Percentiles rank a stretch among this genome's conserved stretches.
These are phyloP conservation scores for Ceratina australensis DNA, from an alignment of 1,140 invertebrate species.

Conservation along the genomic window DNA sequence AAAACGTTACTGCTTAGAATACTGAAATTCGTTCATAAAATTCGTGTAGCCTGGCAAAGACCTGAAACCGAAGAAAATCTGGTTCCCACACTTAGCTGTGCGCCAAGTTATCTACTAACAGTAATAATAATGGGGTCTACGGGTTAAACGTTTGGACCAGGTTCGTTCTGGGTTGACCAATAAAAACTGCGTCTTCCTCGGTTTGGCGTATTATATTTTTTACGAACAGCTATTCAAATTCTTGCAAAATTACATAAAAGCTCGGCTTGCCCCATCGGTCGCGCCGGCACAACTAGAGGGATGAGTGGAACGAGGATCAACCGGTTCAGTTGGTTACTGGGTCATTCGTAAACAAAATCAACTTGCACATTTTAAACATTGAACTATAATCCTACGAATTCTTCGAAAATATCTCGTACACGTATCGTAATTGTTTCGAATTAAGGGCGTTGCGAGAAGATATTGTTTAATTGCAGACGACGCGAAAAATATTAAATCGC, in stretches of 20 bases:
- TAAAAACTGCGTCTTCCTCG: constrained; percentile 67
- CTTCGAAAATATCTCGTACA: neutral
- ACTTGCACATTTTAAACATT: neutral
- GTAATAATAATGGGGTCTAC: constrained; percentile 68
- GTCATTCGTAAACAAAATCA: constrained; percentile 64
- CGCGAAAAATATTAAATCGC: constrained; percentile 25
- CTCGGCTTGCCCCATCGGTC: constrained; percentile 63
- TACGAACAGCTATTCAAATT: constrained; percentile 78
- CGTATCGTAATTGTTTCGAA: neutral
- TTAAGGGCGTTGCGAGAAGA: neutral
- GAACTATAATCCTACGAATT: neutral
- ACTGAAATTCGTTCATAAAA: constrained; percentile 42
- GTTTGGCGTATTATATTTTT: constrained; percentile 71
- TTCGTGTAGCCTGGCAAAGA: constrained; percentile 5
- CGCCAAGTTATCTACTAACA: constrained; percentile 68
- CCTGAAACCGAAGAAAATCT: neutral
- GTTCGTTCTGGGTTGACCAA: constrained; percentile 59
- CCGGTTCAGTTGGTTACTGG: constrained; percentile 70
- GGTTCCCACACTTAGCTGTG: constrained; percentile 72
- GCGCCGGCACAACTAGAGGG: constrained; percentile 69
- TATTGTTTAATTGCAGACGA: neutral
- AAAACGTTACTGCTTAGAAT: neutral
- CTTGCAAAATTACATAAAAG: constrained; percentile 78
- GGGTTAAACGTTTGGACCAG: constrained; percentile 67
- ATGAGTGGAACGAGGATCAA: constrained; percentile 48